Evolutionary conservation across 2,888 invertebrate genomes (phyloP), one percentile per base, ranked within the genome.

Genomic region (Phengaris alcon): DNA sequence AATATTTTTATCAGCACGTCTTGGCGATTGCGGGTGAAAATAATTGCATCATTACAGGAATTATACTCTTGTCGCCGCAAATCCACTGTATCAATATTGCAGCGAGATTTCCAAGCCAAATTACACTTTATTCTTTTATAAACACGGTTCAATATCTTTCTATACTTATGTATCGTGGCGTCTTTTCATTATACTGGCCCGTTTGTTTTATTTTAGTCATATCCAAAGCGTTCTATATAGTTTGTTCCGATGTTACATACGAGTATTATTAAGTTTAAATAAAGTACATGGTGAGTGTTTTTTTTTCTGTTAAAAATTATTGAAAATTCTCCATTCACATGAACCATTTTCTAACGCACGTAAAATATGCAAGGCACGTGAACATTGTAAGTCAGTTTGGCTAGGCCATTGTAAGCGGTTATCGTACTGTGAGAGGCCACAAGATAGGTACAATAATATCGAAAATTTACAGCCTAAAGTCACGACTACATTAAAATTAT

Each of bases 1-100:
- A 64, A 64, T 64, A 64, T 64, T 64, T 82, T 83, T 81, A 81
- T 73, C 77, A 76, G 78, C 79, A 79, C 82, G 82, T 83, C 86
- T 87, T 86, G 86, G 86, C 88, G 85, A 84, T 83, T 82, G 83
- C 78, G 76, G 82, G 83, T 81, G 84, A 82, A 86, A 86, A 86
- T 88, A 89, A 89, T 88, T 88, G 87, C 86, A 79, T 86, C 86
- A 87, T 90, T 88, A 88, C 83, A 85, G 83, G 84, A 88, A 88
- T 87, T 87, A 35, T 35, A 85, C 86, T 83, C 79, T 78, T 15
- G 55, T 54, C 46, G 69, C 4, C 51, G 59, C 59, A 22, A 59
- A 59, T 52, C 22, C 48, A 22, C 70, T 70, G 70, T 52, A 51
- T 52, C 51, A 51, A 52, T 51, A 52, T 52, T 72, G 72, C 10